A percentile compares a stretch with the other conserved stretches of the same genome.
These are phyloP conservation scores for Odontophorus gujanensis DNA, from an alignment of 2,113 vertebrate species.

Conservation along the genomic window DNA sequence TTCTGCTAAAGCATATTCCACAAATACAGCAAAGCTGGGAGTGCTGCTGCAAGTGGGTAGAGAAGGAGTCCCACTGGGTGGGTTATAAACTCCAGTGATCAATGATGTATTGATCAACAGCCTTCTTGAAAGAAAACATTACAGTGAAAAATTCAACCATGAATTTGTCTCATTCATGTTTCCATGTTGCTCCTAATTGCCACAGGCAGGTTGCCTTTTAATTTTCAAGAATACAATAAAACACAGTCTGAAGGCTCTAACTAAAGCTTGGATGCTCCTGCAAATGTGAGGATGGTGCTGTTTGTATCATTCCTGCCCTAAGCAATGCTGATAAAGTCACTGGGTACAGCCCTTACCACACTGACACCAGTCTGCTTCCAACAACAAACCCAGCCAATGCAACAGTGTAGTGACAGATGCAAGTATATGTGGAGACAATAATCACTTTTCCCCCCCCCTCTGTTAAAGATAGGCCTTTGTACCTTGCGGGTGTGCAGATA, in stretches of 20 bases:
- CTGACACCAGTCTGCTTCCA: rapidly evolving
- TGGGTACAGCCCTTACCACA: neutral
- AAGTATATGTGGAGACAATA: neutral
- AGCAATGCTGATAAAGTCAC: rapidly evolving
- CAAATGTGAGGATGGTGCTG: neutral
- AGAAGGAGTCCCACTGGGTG: neutral
- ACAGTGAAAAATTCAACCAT: neutral
- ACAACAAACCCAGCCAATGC: neutral
- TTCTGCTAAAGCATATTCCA: neutral
- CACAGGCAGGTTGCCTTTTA: neutral
- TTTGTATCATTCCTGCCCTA: rapidly evolving
- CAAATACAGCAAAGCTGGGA: neutral
- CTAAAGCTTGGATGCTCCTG: neutral
- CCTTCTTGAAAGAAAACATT: neutral
- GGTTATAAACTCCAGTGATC: neutral
- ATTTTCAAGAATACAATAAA: neutral
- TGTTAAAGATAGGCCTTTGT: neutral
- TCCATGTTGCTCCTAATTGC: neutral
- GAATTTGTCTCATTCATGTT: neutral
- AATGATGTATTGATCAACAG: neutral
- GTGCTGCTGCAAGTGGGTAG: neutral
- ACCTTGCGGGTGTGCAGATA: neutral
- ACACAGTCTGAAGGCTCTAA: neutral
- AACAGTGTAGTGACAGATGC: neutral
- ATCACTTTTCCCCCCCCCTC: neutral